phyloP scores from a whole-genome alignment of 2,113 vertebrate species.

The Lagopus muta region DNA sequence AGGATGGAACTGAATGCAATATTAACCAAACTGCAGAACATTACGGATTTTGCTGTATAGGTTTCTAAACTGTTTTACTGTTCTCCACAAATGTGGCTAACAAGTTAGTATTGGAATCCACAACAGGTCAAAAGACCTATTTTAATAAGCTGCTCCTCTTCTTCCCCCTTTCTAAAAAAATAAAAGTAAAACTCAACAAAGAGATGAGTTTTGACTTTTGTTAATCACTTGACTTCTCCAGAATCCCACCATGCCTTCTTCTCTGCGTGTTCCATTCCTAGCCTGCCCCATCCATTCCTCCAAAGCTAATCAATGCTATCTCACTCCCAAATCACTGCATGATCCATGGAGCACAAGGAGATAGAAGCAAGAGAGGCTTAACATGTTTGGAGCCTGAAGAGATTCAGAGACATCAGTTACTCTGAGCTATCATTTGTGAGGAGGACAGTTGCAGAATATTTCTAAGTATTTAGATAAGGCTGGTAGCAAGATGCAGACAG shows the following conservation, averaged over 20 bases:
- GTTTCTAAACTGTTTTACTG: neutral
- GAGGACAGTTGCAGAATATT: neutral
- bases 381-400: neutral
- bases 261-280: neutral
- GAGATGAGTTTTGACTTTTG: neutral
- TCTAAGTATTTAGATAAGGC: neutral
- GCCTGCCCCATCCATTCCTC: neutral
- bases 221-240: neutral
- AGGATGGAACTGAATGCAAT: neutral
- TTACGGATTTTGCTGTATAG: neutral
- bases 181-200: fast-evolving
- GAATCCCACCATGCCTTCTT: neutral
- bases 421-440: fast-evolving
- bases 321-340: neutral
- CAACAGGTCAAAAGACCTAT: neutral
- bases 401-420: neutral
- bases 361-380: neutral
- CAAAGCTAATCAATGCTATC: neutral
- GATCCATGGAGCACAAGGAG: neutral
- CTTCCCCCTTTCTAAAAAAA: neutral
- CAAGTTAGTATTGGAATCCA: neutral
- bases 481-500: neutral
- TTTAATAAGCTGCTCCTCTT: neutral
- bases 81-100: neutral
- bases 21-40: neutral